A percentile compares a stretch with the other conserved stretches of the same genome.
These are phyloP conservation scores for Hypotaenidia philippensis DNA, from an alignment of 2,797 vertebrate species.

Conservation along the genomic window DNA sequence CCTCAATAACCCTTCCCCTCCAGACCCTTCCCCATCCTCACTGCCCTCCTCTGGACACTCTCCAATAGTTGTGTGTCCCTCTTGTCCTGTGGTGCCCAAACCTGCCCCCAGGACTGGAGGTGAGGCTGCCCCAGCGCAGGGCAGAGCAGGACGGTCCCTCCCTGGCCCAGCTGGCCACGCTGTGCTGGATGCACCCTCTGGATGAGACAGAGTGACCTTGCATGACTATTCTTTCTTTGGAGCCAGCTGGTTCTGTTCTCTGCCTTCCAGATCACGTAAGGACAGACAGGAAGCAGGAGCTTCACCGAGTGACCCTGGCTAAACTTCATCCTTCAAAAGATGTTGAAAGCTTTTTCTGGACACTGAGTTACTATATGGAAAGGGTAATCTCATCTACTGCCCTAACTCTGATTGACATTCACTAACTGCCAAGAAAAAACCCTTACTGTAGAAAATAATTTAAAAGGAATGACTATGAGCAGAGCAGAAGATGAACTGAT, in stretches of 20 bases:
- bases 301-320: background rate
- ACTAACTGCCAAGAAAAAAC: background rate
- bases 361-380: background rate
- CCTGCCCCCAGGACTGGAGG: no score
- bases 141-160: no score
- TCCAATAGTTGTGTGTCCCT: no score
- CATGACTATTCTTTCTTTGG: background rate
- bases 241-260: background rate
- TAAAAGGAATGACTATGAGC: background rate
- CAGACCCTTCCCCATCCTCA: no score
- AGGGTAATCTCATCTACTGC: background rate
- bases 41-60: no score
- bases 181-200: no score
- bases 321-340: background rate
- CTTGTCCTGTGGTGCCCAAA: no score
- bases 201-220: background rate
- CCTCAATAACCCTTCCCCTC: no score
- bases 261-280: background rate
- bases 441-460: background rate
- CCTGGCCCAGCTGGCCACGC: no score
- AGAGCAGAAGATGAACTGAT: background rate
- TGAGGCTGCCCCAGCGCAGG: no score
- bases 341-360: background rate
- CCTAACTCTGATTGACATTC: background rate
- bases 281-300: background rate